Conservation (phyloP, 2,113 vertebrate species). For the Mobula birostris region DNA sequence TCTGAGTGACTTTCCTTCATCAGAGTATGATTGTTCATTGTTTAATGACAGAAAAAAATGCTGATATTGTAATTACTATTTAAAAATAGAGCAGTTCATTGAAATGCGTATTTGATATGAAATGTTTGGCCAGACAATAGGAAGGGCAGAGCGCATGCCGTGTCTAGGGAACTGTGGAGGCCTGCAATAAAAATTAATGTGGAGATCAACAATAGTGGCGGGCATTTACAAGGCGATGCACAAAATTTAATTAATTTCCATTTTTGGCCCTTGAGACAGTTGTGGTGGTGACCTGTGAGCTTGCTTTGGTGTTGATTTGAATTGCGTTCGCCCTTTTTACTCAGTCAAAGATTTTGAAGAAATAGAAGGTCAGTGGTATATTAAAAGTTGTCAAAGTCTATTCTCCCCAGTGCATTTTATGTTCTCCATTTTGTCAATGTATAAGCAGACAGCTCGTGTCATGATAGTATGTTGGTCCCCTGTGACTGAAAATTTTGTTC, state of each 20-base stretch:
- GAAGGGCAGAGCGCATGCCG: conserved; percentile 68
- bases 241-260: conserved; percentile 92
- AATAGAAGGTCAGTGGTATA: conserved; percentile 57
- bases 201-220: conserved; percentile 76
- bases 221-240: conserved; percentile 78
- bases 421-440: conserved; percentile 29
- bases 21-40: conserved; percentile 73
- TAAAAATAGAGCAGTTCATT: conserved; percentile 80
- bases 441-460: conserved; percentile 25
- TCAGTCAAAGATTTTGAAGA: conserved; percentile 61
- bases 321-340: conserved; percentile 65
- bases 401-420: conserved; percentile 50
- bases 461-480: conserved; percentile 7
- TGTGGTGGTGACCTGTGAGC: conserved; percentile 66
- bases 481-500: conserved; percentile 29
- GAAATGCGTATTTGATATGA: conserved; percentile 78
- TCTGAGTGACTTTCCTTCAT: conserved; percentile 58
- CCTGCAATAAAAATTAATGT: conserved; percentile 83
- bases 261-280: conserved; percentile 69
- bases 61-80: conserved; percentile 93
- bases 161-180: conserved; percentile 74
- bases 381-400: conserved; percentile 46
- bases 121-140: conserved; percentile 80
- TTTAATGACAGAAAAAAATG: conserved; percentile 83
- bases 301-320: conserved; percentile 64